Conservation (phyloP, 2,888 invertebrate genomes). For the Philhelius pedissequus region DNA sequence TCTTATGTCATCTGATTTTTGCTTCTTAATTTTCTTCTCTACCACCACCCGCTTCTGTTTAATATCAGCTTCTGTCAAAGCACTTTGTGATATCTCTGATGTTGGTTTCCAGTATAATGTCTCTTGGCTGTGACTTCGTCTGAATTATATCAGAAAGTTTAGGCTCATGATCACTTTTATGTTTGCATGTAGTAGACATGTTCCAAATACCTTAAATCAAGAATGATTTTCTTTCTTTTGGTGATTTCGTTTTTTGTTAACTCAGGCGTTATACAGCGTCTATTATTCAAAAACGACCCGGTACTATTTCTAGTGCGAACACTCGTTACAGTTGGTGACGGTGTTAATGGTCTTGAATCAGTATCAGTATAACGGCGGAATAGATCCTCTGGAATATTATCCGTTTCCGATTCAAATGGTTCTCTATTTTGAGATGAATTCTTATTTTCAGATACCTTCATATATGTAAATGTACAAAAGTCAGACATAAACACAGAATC, state of each 20-base stretch:
- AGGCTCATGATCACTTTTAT: not conserved
- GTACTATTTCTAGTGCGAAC: conserved; percentile 85
- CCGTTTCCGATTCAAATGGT: conserved; percentile 73
- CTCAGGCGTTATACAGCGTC: conserved; percentile 86
- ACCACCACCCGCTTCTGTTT: conserved; percentile 71
- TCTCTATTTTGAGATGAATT: not conserved
- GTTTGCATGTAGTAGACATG: not conserved
- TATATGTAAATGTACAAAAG: too few species aligned
- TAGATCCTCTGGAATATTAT: conserved; percentile 87
- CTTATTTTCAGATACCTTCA: conserved; percentile 41
- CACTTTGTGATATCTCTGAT: conserved; percentile 78
- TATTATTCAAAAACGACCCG: conserved; percentile 79
- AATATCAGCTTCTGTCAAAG: conserved; percentile 70
- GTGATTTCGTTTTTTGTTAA: conserved; percentile 80
- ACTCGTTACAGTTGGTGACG: conserved; percentile 88
- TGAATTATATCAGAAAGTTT: not conserved
- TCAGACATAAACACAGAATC: too few species aligned
- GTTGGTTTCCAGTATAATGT: conserved; percentile 80
- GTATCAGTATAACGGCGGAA: conserved; percentile 91
- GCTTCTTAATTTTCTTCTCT: conserved; percentile 73
- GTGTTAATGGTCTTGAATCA: conserved; percentile 90
- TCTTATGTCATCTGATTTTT: conserved; percentile 73
- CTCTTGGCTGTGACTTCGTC: conserved; percentile 79
- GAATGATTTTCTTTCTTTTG: conserved; percentile 84
- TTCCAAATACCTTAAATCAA: conserved; percentile 81